Evolutionary conservation across 2,888 invertebrate species (phyloP), one percentile per base, ranked within the genome.

Genomic region (Neria commutata): DNA sequence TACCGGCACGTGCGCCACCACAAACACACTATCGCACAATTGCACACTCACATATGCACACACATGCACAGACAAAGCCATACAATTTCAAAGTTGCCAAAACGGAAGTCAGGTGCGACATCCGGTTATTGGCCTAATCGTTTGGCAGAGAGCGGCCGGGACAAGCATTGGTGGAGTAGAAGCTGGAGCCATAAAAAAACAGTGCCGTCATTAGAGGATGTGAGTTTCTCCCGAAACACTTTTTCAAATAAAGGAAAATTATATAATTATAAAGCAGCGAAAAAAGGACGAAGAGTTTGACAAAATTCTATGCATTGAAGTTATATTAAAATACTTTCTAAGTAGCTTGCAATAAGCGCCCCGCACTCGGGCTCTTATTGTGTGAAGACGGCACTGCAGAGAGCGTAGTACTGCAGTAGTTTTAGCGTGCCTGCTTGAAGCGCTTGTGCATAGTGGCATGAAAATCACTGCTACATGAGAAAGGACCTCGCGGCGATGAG

Each of bases 91-190:
- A 53, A 56, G 53, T 62, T 58, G 57, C 60, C 60, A 51, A 60
- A 60, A 60, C 62, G 60, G 54, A 57, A 55, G 60, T 51, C 62
- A 61, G 60, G 58, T 64, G 64, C 53, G 52, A 55, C 58, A 50
- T 64, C 61, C 62, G 60, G 55, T 58, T 56, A 26, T 58, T 62
- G 56, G 58, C 45, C 53, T 19, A 58, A 67, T 68, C 68, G 65
- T 19, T 16, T 2, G 14, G 5, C 11, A 52, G 37, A 10, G 49
- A 51, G 6, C 17, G 33, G 6, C 47, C 10, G 23, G 3, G 25
- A 16, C 11, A 3, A 17, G 24, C 1, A 17, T 3, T 26, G 11
- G 24, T 23, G 17, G 47, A 19, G 10, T 2, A 16, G 48, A 11
- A 10, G 16, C 14, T 40, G 42, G 29, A 21, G 24, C 2, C 1